phyloP scores from a whole-genome alignment of 2,113 vertebrate species.

The Prietella phreatophila region DNA sequence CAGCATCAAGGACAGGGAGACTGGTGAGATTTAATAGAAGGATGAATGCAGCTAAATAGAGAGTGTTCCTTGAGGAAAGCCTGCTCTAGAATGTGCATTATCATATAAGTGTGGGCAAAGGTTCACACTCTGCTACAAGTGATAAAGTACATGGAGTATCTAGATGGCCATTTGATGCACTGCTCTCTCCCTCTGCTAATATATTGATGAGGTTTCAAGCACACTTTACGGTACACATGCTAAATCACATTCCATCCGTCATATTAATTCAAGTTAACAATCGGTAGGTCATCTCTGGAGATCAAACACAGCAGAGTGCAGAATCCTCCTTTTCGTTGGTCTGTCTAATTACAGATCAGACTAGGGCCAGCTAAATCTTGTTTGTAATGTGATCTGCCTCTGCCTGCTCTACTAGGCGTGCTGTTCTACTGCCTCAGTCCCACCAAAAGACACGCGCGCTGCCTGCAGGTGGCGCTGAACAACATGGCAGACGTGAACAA shows the following conservation, averaged over 20 bases:
- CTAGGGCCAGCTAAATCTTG: constrained; percentile 46
- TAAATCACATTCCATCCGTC: background rate
- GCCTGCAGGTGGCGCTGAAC: constrained; percentile 76
- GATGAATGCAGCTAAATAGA: background rate
- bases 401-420: constrained; percentile 73
- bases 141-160: background rate
- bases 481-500: constrained; percentile 85
- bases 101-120: background rate
- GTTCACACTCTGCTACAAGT: background rate
- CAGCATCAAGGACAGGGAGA: background rate
- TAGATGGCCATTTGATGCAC: constrained; percentile 49
- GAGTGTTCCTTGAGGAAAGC: background rate
- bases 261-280: constrained; percentile 2
- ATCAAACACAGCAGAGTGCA: background rate
- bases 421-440: constrained; percentile 88
- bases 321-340: constrained; percentile 8
- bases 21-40: background rate
- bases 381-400: constrained; percentile 59
- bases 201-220: constrained; percentile 63
- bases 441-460: constrained; percentile 79
- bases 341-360: constrained; percentile 70
- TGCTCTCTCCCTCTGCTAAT: constrained; percentile 49
- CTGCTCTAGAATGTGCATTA: background rate
- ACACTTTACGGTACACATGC: constrained; percentile 35
- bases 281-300: background rate